Evolutionary conservation across 2,888 invertebrate genomes (phyloP).

Genomic region (Dryobotodes eremita): DNA sequence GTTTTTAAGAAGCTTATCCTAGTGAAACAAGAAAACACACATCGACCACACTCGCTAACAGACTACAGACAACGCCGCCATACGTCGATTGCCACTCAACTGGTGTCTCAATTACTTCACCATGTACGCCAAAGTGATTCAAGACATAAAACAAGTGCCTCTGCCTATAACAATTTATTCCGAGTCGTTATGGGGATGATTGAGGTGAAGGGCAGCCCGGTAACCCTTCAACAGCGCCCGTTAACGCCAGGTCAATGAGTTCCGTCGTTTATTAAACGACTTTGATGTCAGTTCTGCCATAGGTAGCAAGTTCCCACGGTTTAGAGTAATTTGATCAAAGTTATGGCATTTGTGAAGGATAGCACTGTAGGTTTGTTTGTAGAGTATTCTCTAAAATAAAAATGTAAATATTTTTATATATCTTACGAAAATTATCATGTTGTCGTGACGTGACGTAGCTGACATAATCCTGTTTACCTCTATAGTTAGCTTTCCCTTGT

Average conservation of each 20-base stretch:
- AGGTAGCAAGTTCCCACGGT: slow-evolving; percentile 22
- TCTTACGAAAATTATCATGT: not conserved
- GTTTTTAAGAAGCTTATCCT: not conserved
- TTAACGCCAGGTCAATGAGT: slow-evolving; percentile 68
- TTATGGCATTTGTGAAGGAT: slow-evolving; percentile 7
- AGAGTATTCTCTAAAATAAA: not conserved
- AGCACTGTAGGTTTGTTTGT: not conserved
- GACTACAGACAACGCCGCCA: not conserved
- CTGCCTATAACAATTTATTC: slow-evolving; percentile 72
- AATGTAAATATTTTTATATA: not conserved
- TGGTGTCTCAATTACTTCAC: slow-evolving; percentile 25
- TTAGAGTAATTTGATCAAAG: slow-evolving; percentile 12
- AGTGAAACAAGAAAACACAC: not conserved
- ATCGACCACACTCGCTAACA: not conserved
- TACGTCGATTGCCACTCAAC: not conserved
- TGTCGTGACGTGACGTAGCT: not conserved
- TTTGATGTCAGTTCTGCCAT: slow-evolving; percentile 42
- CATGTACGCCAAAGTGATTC: slow-evolving; percentile 64
- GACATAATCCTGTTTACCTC: slow-evolving; percentile 6
- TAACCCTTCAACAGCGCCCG: slow-evolving; percentile 66
- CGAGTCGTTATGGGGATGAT: slow-evolving; percentile 62
- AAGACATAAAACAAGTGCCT: slow-evolving; percentile 71
- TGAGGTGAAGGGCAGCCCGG: slow-evolving; percentile 64
- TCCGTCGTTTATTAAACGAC: slow-evolving; percentile 67
- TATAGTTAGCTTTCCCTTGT: slow-evolving; percentile 1